Evolutionary conservation across 2,888 invertebrate species (phyloP).

Genomic region (Octodonta nipae): DNA sequence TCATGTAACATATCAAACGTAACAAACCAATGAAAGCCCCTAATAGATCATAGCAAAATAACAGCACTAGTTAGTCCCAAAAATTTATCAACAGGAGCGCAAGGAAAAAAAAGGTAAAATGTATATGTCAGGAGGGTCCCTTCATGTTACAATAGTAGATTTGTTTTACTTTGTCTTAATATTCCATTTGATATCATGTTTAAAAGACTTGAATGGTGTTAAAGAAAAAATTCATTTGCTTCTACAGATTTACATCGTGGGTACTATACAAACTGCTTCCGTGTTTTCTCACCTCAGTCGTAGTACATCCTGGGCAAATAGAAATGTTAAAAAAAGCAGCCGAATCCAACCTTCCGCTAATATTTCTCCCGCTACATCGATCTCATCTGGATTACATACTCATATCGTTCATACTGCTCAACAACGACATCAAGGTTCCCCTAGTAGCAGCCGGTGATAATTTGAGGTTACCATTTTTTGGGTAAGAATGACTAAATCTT

Average conservation of each 20-base stretch:
- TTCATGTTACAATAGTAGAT: no score
- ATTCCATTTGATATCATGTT: no score
- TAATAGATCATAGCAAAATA: no score
- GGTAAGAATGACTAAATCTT: slow-evolving; percentile 38
- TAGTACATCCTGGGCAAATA: slow-evolving; percentile 71
- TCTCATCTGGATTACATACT: slow-evolving; percentile 94
- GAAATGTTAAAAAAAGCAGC: slow-evolving; percentile 62
- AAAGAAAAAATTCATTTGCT: slow-evolving; percentile 4
- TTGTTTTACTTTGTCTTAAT: no score
- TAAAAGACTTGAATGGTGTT: no score
- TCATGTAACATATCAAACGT: no score
- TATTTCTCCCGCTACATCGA: slow-evolving; percentile 75
- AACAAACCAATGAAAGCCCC: no score
- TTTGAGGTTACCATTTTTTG: slow-evolving; percentile 83
- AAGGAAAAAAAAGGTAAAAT: no score
- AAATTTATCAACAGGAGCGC: no score
- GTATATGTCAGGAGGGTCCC: no score
- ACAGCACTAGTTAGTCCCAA: no score
- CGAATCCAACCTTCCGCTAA: slow-evolving; percentile 53
- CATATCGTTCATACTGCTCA: slow-evolving; percentile 76
- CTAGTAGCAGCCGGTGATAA: slow-evolving; percentile 93
- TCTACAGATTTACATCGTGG: slow-evolving; percentile 66
- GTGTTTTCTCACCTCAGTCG: slow-evolving; percentile 64
- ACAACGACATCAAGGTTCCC: slow-evolving; percentile 73
- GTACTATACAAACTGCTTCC: slow-evolving; percentile 75